Evolutionary conservation across 2,888 invertebrate species (phyloP).

Genomic region (Scelioninae gen. 2): DNA sequence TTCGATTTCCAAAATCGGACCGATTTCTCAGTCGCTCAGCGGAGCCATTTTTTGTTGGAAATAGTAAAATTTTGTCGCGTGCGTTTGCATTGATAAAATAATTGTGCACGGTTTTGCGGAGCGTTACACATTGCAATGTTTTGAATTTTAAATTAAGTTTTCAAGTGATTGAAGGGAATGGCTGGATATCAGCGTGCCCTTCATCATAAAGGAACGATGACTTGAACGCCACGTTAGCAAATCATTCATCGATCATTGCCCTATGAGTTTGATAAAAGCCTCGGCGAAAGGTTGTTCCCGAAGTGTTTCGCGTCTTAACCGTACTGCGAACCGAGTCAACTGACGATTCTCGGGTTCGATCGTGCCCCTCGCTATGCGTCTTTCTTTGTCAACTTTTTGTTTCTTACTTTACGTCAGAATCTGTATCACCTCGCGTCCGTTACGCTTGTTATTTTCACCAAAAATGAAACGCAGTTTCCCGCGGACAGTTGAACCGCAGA

Average conservation of each 20-base stretch:
- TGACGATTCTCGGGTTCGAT: constrained; percentile 53
- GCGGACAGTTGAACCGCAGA: constrained; percentile 21
- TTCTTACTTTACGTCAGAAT: constrained; percentile 39
- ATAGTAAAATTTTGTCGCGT: too few species aligned
- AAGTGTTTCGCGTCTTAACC: constrained; percentile 58
- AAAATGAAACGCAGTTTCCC: constrained; percentile 28
- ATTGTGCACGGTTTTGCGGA: too few species aligned
- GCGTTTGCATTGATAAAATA: too few species aligned
- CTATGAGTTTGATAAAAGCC: constrained; percentile 63
- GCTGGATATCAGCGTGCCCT: constrained; percentile 49
- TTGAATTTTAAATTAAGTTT: constrained; percentile 15
- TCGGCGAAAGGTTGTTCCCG: constrained; percentile 59
- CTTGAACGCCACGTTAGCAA: constrained; percentile 58
- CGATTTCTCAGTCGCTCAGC: too few species aligned
- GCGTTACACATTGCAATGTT: constrained; percentile 3
- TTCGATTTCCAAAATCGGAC: too few species aligned
- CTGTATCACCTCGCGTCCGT: constrained; percentile 31
- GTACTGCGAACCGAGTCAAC: constrained; percentile 59
- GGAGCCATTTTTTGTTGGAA: too few species aligned
- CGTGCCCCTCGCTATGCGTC: constrained; percentile 43
- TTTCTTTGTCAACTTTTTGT: constrained; percentile 51
- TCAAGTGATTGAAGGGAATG: constrained; percentile 43
- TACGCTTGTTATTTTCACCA: constrained; percentile 35
- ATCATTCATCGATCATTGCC: constrained; percentile 63
- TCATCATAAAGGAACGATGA: constrained; percentile 56